Conservation (phyloP, 2,888 invertebrate species). For the Mythimna ferrago region DNA sequence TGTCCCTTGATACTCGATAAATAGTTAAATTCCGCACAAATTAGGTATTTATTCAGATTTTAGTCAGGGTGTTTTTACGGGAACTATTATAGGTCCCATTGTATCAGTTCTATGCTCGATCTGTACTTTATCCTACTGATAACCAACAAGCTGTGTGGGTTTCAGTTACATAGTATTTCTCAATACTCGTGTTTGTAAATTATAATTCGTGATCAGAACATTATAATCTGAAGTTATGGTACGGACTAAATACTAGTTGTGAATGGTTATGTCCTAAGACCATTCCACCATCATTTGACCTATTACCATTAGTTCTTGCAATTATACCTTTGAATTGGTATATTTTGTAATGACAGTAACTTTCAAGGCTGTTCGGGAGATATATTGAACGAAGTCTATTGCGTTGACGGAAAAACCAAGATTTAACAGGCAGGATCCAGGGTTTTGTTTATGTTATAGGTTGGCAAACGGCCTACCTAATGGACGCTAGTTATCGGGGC, state of each 20-base stretch:
- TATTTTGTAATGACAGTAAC: constrained; percentile 10
- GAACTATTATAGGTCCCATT: constrained; percentile 5
- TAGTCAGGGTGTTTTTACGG: background rate
- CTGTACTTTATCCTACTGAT: background rate
- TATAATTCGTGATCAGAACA: constrained; percentile 49
- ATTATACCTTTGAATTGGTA: constrained; percentile 8
- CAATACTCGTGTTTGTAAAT: constrained; percentile 53
- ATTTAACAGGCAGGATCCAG: constrained; percentile 9
- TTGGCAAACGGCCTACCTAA: constrained; percentile 5
- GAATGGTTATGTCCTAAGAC: constrained; percentile 28
- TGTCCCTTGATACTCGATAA: background rate
- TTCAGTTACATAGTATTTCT: constrained; percentile 35
- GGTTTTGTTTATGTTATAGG: constrained; percentile 13
- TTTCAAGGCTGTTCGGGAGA: background rate
- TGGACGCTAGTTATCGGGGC: constrained; percentile 12
- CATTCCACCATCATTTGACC: constrained; percentile 22
- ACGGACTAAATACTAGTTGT: constrained; percentile 36
- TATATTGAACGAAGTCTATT: constrained; percentile 1
- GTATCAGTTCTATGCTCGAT: background rate
- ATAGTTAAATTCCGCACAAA: background rate
- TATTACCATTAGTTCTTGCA: constrained; percentile 21
- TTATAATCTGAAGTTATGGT: constrained; percentile 46
- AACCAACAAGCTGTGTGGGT: constrained; percentile 12
- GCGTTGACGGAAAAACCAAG: constrained; percentile 2
- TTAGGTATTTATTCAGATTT: background rate